Base-by-base conservation (phyloP, 2,797 vertebrate genomes). In the Typhlichthys eigenmanni region DNA sequence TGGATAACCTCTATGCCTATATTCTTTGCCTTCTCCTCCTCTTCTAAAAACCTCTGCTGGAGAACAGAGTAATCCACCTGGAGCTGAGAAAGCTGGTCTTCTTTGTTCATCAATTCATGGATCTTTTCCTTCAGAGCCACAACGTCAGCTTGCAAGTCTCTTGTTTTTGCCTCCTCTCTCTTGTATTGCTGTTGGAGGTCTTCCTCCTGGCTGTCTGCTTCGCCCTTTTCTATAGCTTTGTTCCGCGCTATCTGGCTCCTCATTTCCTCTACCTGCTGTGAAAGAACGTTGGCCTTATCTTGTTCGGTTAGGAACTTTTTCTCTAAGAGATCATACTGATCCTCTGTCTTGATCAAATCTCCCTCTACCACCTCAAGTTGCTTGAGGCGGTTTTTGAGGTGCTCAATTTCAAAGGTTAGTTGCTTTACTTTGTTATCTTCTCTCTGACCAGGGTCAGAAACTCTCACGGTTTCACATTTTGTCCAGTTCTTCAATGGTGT, bases 61-160 rank as follows among this genome's bases (percentile, higher is more conserved):
- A 99, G 89, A 55, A 97, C 81, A 0, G 96, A 95, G 79, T 96
- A 98, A 80, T 99, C 95, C 0, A 98, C 95, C 76, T 98, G 96
- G 51, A 99, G 90, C 84, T 99, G 97, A 78, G 98, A 96, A 53
- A 99, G 95, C 75, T 96, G 96, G 73, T 99, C 98, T 87, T 99
- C 96, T 82, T 98, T 98, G 87, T 97, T 94, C 97, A 99, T 98
- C 54, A 99, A 81, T 66, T 99, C 96, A 46, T 99, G 97, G 64
- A 99, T 96, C 86, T 99, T 99, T 82, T 99, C 98, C 71, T 99
- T 99, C 4, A 99, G 94, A 19, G 96, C 96, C 64, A 94, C 88
- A n/a, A 99, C 93, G 65, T 99, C 96, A 0, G 95, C 93, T 75
- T 94, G 95, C 54, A 98, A 85, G 78, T 98, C 95, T 81, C 94